Evolutionary conservation across 2,888 invertebrate genomes (phyloP).

Genomic region (Melinaea marsaeus): DNA sequence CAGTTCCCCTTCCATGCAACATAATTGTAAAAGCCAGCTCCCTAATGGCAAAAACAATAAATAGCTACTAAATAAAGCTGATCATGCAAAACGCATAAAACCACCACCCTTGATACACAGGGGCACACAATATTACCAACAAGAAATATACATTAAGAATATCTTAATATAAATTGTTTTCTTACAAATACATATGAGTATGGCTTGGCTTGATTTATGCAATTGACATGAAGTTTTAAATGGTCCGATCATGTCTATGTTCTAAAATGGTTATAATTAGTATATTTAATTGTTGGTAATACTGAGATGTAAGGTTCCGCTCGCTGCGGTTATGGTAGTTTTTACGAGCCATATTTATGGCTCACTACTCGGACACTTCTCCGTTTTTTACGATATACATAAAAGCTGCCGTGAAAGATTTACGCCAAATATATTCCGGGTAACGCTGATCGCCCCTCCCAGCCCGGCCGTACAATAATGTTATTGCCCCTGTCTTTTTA

Average conservation of each 20-base stretch:
- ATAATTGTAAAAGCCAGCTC: constrained; percentile 17
- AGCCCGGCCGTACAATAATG: constrained; percentile 24
- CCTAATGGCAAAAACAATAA: constrained; percentile 38
- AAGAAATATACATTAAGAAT: too few species aligned
- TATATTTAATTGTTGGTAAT: neutral
- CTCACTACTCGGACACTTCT: constrained; percentile 65
- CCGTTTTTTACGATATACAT: constrained; percentile 76
- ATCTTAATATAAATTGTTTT: too few species aligned
- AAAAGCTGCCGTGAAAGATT: constrained; percentile 75
- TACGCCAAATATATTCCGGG: constrained; percentile 73
- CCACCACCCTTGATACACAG: constrained; percentile 13
- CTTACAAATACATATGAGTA: too few species aligned
- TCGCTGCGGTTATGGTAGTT: constrained; percentile 33
- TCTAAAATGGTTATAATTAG: neutral
- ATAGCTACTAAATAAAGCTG: constrained; percentile 45
- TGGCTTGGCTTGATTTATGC: too few species aligned
- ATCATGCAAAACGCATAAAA: constrained; percentile 41
- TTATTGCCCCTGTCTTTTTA: constrained; percentile 27
- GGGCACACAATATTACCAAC: constrained; percentile 6
- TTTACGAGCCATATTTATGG: constrained; percentile 72
- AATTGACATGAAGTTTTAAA: too few species aligned
- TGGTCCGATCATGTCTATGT: neutral
- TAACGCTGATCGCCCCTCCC: constrained; percentile 66
- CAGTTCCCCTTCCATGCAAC: constrained; percentile 14
- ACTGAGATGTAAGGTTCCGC: constrained; percentile 12